These are phyloP conservation scores for Todiramphus saurophagus DNA, from an alignment of 2,113 vertebrate genomes.

Conservation along the genomic window DNA sequence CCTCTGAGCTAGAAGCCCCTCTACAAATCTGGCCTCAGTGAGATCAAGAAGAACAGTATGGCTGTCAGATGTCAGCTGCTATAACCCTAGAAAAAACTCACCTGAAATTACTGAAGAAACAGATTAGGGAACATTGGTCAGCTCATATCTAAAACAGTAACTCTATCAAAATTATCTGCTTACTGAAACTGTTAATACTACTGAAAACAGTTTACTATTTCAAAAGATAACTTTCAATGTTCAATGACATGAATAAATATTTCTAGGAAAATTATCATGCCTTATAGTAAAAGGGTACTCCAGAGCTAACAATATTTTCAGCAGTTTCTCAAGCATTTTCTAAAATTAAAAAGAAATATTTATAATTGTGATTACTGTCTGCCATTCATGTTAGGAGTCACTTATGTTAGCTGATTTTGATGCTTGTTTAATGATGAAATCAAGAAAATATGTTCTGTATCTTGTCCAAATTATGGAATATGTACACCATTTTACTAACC, in stretches of 20 bases:
- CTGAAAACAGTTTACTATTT: background rate
- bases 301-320: background rate
- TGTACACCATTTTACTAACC: slow-evolving; percentile 77
- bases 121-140: background rate
- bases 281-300: background rate
- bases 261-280: background rate
- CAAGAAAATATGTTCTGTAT: background rate
- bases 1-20: background rate
- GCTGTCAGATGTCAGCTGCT: background rate
- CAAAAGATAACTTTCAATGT: background rate
- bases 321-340: background rate
- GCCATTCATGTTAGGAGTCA: background rate
- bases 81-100: background rate
- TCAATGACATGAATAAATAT: background rate
- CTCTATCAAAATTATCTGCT: background rate
- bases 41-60: background rate
- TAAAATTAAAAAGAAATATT: background rate
- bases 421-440: background rate
- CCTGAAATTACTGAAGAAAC: background rate
- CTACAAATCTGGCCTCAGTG: background rate
- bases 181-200: background rate
- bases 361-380: background rate
- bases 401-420: background rate
- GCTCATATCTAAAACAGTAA: background rate
- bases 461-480: background rate